These are phyloP conservation scores for Berghia stephanieae DNA, from an alignment of 1,140 invertebrate species.

Conservation along the genomic window DNA sequence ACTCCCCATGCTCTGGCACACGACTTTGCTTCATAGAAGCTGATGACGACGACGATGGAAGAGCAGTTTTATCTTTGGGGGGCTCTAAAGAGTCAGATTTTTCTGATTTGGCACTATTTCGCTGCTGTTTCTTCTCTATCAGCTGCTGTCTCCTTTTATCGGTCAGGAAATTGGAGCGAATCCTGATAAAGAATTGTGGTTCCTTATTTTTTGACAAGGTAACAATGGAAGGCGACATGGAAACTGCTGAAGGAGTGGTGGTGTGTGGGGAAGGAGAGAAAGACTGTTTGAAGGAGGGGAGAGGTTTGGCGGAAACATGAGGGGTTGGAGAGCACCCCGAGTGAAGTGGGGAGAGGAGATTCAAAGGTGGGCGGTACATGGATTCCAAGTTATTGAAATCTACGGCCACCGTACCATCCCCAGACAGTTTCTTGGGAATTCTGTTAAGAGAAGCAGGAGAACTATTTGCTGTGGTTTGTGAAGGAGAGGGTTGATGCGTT, in stretches of 20 bases:
- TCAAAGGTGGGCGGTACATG: slow-evolving; percentile 3
- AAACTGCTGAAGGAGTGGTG: neutral
- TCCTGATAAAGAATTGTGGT: neutral
- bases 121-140: slow-evolving; percentile 9
- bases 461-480: slow-evolving; percentile 4
- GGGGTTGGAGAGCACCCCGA: neutral
- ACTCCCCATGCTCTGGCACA: no score
- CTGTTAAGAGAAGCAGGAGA: no score
- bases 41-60: no score
- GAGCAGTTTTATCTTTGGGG: no score
- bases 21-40: no score
- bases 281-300: slow-evolving; percentile 18
- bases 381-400: slow-evolving; percentile 6
- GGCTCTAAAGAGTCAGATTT: neutral
- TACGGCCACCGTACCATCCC: no score
- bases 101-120: neutral
- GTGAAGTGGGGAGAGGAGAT: slow-evolving; percentile 8
- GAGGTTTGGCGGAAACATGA: slow-evolving; percentile 14
- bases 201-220: neutral
- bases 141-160: neutral
- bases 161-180: neutral
- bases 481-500: neutral
- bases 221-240: slow-evolving; percentile 13
- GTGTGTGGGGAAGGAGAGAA: slow-evolving; percentile 11
- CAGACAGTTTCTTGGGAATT: no score